Evolutionary conservation across 2,797 vertebrate genomes (phyloP).

Genomic region (Spinus pinus): DNA sequence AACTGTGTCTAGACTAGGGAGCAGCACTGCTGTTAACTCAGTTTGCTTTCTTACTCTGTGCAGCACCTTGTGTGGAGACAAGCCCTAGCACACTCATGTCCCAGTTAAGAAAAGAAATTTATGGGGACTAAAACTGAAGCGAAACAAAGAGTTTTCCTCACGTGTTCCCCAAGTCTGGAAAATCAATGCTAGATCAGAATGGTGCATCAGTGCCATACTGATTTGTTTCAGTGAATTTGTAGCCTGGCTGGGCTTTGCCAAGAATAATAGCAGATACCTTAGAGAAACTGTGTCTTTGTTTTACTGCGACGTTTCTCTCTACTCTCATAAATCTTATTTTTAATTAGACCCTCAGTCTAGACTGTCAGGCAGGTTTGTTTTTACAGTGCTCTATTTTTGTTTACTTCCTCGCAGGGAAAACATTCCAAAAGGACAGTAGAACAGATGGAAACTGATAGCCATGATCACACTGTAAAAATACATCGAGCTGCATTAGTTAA

Average conservation of each 20-base stretch:
- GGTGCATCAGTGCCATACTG: not conserved
- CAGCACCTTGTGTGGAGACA: not conserved
- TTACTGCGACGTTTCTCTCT: not conserved
- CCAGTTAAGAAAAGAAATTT: conserved; percentile 1
- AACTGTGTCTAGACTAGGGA: not conserved
- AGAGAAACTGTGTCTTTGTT: conserved; percentile 38
- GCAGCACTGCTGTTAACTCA: not conserved
- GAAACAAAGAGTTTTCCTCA: not conserved
- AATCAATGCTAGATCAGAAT: not conserved
- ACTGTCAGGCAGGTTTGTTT: conserved; percentile 47
- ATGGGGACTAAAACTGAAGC: not conserved
- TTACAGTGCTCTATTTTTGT: conserved; percentile 48
- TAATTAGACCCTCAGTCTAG: conserved; percentile 55
- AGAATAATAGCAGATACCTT: conserved; percentile 48
- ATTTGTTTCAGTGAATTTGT: conserved; percentile 27
- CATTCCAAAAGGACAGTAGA: conserved; percentile 31
- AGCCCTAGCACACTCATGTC: not conserved
- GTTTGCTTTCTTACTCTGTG: not conserved
- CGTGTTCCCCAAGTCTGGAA: not conserved
- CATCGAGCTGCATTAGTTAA: not conserved
- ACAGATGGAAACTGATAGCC: conserved; percentile 49
- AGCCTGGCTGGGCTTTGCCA: not conserved
- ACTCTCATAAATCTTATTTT: conserved; percentile 49
- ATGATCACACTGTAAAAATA: conserved; percentile 5
- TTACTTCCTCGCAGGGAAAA: conserved; percentile 34